Base-by-base conservation (phyloP, 2,888 invertebrate genomes). In the Sthenelais limicola region DNA sequence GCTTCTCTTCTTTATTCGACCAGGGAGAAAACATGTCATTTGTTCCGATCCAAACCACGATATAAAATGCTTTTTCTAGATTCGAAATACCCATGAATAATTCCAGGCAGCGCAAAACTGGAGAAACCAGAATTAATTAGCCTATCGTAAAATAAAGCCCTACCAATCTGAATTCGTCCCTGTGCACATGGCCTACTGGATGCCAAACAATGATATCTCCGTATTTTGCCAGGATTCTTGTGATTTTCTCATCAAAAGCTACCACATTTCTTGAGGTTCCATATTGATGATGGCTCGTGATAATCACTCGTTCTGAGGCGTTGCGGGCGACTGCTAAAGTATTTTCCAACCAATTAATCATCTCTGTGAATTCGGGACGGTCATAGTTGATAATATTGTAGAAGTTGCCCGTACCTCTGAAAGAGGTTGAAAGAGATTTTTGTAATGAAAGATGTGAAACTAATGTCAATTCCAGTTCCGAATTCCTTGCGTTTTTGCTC, bases 151-250 rank as follows among this genome's bases (percentile, higher is more conserved):
- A 21, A 49, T 21, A 5, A 21, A 49, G 35, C 30, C 35, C 9
- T 32, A 62, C 62, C 33, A 62, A n/a, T 2, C 62, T 21, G 62
- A 38, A 62, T 28, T 62, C 62, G 15, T 62, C 62, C 38, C 62
- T 18, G 38, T 62, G 62, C 38, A 38, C 38, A 24, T 62, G 62
- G 4, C 62, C 62, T n/a, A 35, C 35, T 9, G 62, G 35, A 43
- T 62, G 62, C 62, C 62, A 62, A 9, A 21, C 21, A 26, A 62
- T 62, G 62, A 62, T 24, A 26, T 62, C 62, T 26, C 62, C 43
- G 15, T 62, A 62, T 43, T 62, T 26, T n/a, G 24, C 62, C n/a
- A 62, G 38, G 15, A 62, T 35, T 9, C 38, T 21, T 21, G 15
- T n/a, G n/a, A 62, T 35, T 9, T 2, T 35, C 62, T 62, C 62